These are phyloP conservation scores for Maniola hyperantus DNA, from an alignment of 2,888 invertebrate species.

Conservation along the genomic window DNA sequence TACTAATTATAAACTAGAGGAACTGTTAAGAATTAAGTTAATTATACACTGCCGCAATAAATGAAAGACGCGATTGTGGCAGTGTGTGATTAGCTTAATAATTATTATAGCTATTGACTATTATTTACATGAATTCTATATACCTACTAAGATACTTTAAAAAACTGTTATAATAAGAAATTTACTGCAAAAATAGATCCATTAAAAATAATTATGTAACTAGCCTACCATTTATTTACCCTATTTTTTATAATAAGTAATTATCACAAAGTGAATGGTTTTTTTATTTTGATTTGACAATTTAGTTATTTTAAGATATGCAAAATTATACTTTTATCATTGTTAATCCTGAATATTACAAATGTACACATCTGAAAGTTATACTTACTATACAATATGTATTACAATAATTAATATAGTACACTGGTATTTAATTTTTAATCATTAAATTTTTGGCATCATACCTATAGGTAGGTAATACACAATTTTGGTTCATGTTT, in stretches of 20 bases:
- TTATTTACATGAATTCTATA: neutral
- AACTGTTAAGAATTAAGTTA: neutral
- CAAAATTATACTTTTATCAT: neutral
- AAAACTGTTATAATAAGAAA: too few species aligned
- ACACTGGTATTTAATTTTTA: too few species aligned
- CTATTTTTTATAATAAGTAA: too few species aligned
- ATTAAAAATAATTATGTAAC: too few species aligned
- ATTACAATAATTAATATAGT: neutral
- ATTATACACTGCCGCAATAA: neutral
- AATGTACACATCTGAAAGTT: too few species aligned
- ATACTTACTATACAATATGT: neutral
- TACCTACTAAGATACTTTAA: too few species aligned
- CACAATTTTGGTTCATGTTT: constrained; percentile 56
- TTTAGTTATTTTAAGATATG: neutral
- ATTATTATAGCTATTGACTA: neutral
- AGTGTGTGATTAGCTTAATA: too few species aligned
- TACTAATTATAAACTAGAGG: constrained; percentile 3
- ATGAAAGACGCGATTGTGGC: too few species aligned
- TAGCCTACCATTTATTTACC: too few species aligned
- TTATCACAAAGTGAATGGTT: neutral
- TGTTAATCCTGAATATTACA: too few species aligned
- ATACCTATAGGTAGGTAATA: constrained; percentile 60
- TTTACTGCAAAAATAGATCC: too few species aligned
- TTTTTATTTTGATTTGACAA: neutral
- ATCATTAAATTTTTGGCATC: constrained; percentile 60